A percentile compares a stretch with the other conserved stretches of the same genome.
phyloP scores from a whole-genome alignment of 2,113 vertebrate genomes.

The Corythaeola cristata region DNA sequence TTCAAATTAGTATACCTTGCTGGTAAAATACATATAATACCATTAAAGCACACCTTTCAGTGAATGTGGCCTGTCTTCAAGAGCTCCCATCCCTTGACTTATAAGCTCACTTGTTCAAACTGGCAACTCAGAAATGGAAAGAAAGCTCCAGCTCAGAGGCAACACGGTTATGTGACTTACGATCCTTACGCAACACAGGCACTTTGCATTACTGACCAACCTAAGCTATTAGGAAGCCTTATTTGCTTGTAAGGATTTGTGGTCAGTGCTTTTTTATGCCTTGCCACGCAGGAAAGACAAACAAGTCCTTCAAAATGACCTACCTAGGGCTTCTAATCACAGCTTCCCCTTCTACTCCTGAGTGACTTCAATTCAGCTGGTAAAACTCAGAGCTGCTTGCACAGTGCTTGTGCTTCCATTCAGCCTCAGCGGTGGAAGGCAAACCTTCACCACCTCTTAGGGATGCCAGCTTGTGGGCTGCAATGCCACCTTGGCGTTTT shows the following conservation, averaged over 20 bases:
- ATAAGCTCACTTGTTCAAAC: not conserved
- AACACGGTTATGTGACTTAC: not conserved
- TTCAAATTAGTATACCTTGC: not conserved
- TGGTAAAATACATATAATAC: not conserved
- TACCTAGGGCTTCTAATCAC: not conserved
- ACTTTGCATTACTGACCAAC: not conserved
- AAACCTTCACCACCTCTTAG: not conserved
- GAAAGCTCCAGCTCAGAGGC: not conserved
- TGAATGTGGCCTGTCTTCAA: not conserved
- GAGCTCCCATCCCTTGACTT: not conserved
- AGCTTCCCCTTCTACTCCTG: not conserved
- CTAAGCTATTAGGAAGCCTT: not conserved
- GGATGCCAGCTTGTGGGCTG: not conserved
- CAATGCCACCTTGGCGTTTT: not conserved
- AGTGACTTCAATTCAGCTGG: not conserved
- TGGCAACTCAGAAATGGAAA: not conserved
- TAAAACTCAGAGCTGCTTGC: not conserved
- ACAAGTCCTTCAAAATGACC: not conserved
- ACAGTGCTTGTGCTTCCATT: not conserved
- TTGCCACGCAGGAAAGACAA: not conserved
- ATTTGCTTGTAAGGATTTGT: not conserved
- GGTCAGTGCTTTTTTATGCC: not conserved
- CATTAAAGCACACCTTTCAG: not conserved
- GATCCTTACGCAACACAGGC: not conserved
- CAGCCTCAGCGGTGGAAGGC: not conserved